Base-by-base conservation (phyloP, 2,888 invertebrate genomes). In the Rhimphoctona megacephalus region DNA sequence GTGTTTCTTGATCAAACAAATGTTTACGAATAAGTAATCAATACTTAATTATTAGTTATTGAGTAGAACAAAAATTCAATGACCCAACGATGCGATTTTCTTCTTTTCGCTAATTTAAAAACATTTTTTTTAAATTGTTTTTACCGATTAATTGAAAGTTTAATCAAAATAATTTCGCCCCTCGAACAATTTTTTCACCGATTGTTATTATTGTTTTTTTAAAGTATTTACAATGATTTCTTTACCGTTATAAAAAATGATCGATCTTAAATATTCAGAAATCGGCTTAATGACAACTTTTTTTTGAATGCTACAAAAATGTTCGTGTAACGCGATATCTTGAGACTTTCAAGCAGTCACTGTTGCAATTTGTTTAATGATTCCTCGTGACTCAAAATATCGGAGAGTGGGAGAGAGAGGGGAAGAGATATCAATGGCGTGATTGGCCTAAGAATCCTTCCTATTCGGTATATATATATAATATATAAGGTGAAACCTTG, bases 401-500 rank as follows among this genome's bases (percentile, higher is more conserved):
- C 52, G 49, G 52, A 6, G 22, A 14, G 66, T 11, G 4, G 22
- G 5, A 22, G 77, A 49, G 49, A 61, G 64, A 61, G 30, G 77
- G 61, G 17, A 30, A 52, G 66, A 66, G 66, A 77, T 76, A 49
- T 17, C 6, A 76, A 61, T 30, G 61, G 14, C 46, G 61, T 30
- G 74, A 76, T 61, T 61, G 74, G 54, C 36, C 14, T 4, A 70
- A 25, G 22, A 43, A 43, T 25, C 39, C 14, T 70, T 25, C 43
- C 14, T 22, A 43, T 39, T 69, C 43, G 54, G 9, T 19, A 49
- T 49, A 49, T 49, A 5, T 49, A 49, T 49, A n/a, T 49, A 19
- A 39, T 19, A 2, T 74, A 43, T 19, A 61, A 54, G n/a, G 73
- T 30, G 61, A 74, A 78, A 79, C 57, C 57, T 57, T 43, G 30